A percentile compares a stretch with the other conserved stretches of the same genome.
Conservation (phyloP, 2,888 invertebrate genomes). For the Acronicta aceris region DNA sequence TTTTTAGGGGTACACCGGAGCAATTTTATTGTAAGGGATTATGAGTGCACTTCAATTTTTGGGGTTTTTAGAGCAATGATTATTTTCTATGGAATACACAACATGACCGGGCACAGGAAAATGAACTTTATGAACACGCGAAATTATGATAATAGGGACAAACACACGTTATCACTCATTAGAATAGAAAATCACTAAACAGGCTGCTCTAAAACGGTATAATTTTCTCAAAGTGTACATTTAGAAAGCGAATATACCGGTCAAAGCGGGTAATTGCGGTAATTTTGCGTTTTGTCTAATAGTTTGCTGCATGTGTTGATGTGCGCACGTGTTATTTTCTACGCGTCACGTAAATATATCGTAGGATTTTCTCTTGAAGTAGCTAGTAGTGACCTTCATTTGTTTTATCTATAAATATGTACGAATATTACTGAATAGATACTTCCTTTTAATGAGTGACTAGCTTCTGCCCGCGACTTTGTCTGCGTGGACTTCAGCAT, state of each 20-base stretch:
- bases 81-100: too few relatives aligned
- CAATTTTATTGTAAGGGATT: too few relatives aligned
- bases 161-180: slow-evolving; percentile 31
- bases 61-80: too few relatives aligned
- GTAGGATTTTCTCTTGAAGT: slow-evolving; percentile 41
- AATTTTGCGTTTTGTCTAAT: slow-evolving; percentile 57
- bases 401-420: too few relatives aligned
- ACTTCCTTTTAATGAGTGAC: too few relatives aligned
- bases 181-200: slow-evolving; percentile 53
- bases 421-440: too few relatives aligned
- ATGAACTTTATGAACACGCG: neutral
- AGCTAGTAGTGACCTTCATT: slow-evolving; percentile 26
- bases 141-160: slow-evolving; percentile 2
- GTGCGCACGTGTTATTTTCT: slow-evolving; percentile 42
- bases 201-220: slow-evolving; percentile 40
- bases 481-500: too few relatives aligned
- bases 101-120: neutral
- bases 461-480: too few relatives aligned
- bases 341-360: slow-evolving; percentile 40
- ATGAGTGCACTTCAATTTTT: too few relatives aligned
- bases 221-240: slow-evolving; percentile 56
- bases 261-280: slow-evolving; percentile 57
- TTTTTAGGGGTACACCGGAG: neutral
- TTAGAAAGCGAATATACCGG: slow-evolving; percentile 59
- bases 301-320: slow-evolving; percentile 50